phyloP scores from a whole-genome alignment of 2,797 vertebrate species.

The Mallotus villosus region DNA sequence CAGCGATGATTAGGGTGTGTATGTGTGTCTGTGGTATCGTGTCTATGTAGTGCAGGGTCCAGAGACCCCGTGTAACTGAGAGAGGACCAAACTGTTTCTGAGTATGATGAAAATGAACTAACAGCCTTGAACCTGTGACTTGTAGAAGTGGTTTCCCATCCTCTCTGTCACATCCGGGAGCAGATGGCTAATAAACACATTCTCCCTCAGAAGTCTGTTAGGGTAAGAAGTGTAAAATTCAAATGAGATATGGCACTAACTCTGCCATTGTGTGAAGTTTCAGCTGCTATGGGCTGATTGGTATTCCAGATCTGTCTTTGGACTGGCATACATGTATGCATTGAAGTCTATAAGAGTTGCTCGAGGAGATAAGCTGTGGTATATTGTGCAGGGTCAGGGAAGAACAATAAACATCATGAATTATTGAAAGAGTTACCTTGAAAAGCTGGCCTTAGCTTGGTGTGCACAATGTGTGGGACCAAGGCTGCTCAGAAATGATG shows the following conservation, averaged over 20 bases:
- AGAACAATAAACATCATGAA: conserved; percentile 68
- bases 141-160: conserved; percentile 18
- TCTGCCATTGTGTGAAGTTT: conserved; percentile 60
- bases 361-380: conserved; percentile 47
- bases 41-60: not conserved
- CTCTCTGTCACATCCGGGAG: conserved; percentile 43
- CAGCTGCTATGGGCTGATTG: conserved; percentile 58
- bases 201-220: conserved; percentile 56
- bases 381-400: conserved; percentile 60
- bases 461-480: conserved; percentile 34
- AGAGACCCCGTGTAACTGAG: not conserved
- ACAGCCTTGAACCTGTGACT: conserved; percentile 52
- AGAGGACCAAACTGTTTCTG: not conserved
- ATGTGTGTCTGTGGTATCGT: not conserved
- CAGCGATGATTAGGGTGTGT: conserved; percentile 44
- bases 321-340: conserved; percentile 52
- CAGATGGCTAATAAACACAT: conserved; percentile 76
- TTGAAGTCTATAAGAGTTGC: conserved; percentile 37
- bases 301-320: conserved; percentile 52
- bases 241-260: conserved; percentile 65
- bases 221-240: conserved; percentile 66
- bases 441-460: conserved; percentile 35
- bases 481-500: not conserved
- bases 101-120: not conserved
- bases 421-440: conserved; percentile 61